Conservation (phyloP, 2,113 vertebrate genomes). For the Mus musculus region GRCm39 chr16:37636001-37636500, state of each 20-base stretch:
- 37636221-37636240: background rate
- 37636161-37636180: conserved; percentile 96
- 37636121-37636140: conserved; percentile 95
- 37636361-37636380: background rate
- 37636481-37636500: no score
- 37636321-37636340: background rate
- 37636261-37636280: background rate
- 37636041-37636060: conserved; percentile 73
- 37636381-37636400: background rate
- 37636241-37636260: background rate
- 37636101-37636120: conserved; percentile 99
- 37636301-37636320: background rate
- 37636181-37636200: background rate
- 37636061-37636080: conserved; percentile 91
- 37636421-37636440: background rate
- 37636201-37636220: background rate
- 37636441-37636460: background rate
- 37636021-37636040: background rate
- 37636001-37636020: background rate
- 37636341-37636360: background rate
- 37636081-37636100: conserved; percentile 99
- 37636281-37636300: background rate
- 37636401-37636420: background rate
- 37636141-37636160: conserved; percentile 98
- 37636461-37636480: background rate